These are phyloP conservation scores for Peromyscus attwateri DNA, from an alignment of 2,797 vertebrate genomes.

Conservation along the genomic window DNA sequence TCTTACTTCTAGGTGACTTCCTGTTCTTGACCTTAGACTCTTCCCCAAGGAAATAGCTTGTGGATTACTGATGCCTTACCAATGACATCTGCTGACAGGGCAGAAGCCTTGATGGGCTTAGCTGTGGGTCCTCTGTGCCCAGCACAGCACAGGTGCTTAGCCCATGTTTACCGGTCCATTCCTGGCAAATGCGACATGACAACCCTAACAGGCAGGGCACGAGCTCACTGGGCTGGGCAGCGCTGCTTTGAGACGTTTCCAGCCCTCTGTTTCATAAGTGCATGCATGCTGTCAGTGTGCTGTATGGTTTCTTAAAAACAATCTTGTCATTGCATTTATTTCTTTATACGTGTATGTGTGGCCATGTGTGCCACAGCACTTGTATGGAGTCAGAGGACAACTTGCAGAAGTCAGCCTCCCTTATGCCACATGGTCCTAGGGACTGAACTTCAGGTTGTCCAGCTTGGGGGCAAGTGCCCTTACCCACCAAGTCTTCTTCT, in stretches of 20 bases:
- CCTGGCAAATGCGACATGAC: neutral
- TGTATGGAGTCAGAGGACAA: neutral
- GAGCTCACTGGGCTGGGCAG: neutral
- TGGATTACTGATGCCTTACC: neutral
- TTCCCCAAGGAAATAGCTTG: neutral
- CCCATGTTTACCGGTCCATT: neutral
- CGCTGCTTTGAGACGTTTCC: neutral
- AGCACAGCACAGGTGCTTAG: neutral
- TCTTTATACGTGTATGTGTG: neutral
- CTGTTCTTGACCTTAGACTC: neutral
- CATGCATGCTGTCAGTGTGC: neutral
- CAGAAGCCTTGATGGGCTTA: neutral
- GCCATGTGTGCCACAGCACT: neutral
- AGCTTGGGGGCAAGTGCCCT: neutral
- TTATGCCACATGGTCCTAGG: neutral
- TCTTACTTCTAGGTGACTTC: neutral
- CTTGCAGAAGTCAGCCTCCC: neutral
- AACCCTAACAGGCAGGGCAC: neutral
- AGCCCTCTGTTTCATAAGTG: neutral
- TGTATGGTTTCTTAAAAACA: neutral
- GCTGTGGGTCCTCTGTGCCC: neutral
- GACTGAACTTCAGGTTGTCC: too few species aligned
- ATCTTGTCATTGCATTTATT: neutral
- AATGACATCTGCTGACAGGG: neutral
- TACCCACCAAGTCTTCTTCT: neutral